Conservation (phyloP, 2,797 vertebrate genomes). For the Micromesistius poutassou region DNA sequence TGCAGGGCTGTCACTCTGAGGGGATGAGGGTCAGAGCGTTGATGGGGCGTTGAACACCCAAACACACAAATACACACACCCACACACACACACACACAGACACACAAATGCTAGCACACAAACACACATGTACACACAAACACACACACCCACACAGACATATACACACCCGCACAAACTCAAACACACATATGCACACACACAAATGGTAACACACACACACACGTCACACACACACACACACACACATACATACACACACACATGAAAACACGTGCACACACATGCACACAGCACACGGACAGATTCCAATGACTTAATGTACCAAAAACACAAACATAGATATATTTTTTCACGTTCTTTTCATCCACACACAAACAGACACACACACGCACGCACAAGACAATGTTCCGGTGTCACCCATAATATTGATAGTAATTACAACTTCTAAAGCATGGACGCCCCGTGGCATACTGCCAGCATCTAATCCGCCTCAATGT, state of each 20-base stretch:
- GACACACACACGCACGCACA: constrained; percentile 24
- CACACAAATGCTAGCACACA: not conserved
- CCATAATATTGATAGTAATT: constrained; percentile 80
- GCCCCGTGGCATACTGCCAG: constrained; percentile 56
- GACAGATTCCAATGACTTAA: not conserved
- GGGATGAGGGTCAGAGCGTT: not conserved
- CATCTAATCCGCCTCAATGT: constrained; percentile 70
- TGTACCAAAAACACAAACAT: not conserved
- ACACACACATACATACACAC: too few relatives aligned
- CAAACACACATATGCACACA: too few relatives aligned
- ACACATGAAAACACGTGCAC: too few relatives aligned
- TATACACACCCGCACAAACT: not conserved
- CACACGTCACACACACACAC: too few relatives aligned
- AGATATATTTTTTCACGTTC: constrained; percentile 6
- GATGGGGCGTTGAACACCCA: constrained; percentile 3
- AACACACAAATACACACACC: constrained; percentile 12
- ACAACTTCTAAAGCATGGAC: constrained; percentile 57
- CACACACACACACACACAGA: not conserved
- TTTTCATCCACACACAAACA: constrained; percentile 7
- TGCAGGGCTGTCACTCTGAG: not conserved
- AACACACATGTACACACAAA: not conserved
- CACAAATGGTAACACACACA: too few relatives aligned
- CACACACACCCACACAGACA: constrained; percentile 11
- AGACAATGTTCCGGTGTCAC: constrained; percentile 50
- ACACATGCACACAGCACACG: not conserved